Percentiles rank a stretch among this genome's conserved stretches.
phyloP scores from a whole-genome alignment of 2,113 vertebrate species.

The Struthio camelus region DNA sequence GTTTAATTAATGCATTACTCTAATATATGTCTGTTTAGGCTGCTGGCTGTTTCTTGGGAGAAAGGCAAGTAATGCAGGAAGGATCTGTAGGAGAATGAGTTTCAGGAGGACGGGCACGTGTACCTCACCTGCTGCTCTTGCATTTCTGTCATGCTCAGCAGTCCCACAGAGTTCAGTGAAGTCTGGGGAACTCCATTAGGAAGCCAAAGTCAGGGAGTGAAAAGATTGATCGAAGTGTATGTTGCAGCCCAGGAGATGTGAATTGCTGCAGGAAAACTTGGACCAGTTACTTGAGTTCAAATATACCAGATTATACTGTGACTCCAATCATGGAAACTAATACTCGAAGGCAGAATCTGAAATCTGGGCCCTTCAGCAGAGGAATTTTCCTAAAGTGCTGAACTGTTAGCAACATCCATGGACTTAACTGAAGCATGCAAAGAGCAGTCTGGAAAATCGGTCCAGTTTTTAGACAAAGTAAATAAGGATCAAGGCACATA shows the following conservation, averaged over 20 bases:
- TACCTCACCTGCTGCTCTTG: background rate
- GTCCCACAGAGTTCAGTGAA: background rate
- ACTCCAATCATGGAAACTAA: background rate
- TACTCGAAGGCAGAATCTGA: background rate
- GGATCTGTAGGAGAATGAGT: background rate
- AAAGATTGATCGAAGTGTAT: background rate
- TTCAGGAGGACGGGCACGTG: background rate
- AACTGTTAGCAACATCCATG: background rate
- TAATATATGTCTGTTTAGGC: background rate
- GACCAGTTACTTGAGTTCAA: background rate
- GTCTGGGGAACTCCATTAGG: background rate
- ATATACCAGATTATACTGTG: background rate
- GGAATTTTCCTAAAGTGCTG: background rate
- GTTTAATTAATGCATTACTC: background rate
- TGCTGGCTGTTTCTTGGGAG: background rate
- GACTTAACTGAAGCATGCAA: background rate
- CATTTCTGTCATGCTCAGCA: background rate
- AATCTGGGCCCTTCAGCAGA: background rate
- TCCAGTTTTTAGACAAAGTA: background rate
- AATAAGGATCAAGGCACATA: background rate
- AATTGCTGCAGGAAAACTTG: background rate
- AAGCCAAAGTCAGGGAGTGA: constrained; percentile 3
- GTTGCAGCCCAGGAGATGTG: background rate
- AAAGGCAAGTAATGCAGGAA: background rate
- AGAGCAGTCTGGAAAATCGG: background rate